Base-by-base conservation (phyloP, 1,140 invertebrate genomes). In the Harlomillsia oculata region DNA sequence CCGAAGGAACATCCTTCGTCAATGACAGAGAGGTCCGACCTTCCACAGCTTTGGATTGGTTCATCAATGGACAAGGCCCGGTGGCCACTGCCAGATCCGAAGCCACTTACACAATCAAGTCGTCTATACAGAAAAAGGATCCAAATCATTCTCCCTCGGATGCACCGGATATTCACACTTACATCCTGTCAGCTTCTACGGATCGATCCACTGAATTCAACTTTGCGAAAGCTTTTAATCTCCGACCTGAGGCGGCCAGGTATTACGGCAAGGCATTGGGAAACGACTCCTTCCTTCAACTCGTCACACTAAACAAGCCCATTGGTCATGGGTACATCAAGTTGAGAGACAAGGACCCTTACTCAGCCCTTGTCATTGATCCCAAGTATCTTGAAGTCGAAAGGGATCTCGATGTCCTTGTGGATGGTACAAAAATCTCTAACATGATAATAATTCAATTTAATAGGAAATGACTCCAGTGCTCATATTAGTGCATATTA, bases 201-300 rank as follows among this genome's bases (percentile, higher is more conserved):
- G 44, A 46, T 30, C 29, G 44, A n/a, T 16, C 28, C 20, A 46
- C 28, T 8, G 44, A 46, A 46, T 1, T 46, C n/a, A 30, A 46
- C 34, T 46, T 46, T 32, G 44, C 28, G 14, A 46, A 46, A 30
- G 25, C 44, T 11, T 46, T 46, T 30, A 46, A 46, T 9, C 34
- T 30, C 23, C 29, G 34, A 0, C 6, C 25, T 13, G 28, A 46
- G 1, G 14, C 44, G 21, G n/a, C 34, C 18, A 30, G 28, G 1
- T 26, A 46, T 16, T 32, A 30, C 13, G 28, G 26, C 8, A 5
- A 20, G 34, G 26, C 44, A 4, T 20, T 26, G 5, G 44, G 62
- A 70, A 67, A 53, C 66, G 66, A 59, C 63, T 67, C 58, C 68
- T 70, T 51, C 26, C 11, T 51, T 8, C 48, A 51, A 51, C 26